Evolutionary conservation across 2,797 vertebrate genomes (phyloP), one percentile per base, ranked within the genome.

Genomic region (Carapus acus): DNA sequence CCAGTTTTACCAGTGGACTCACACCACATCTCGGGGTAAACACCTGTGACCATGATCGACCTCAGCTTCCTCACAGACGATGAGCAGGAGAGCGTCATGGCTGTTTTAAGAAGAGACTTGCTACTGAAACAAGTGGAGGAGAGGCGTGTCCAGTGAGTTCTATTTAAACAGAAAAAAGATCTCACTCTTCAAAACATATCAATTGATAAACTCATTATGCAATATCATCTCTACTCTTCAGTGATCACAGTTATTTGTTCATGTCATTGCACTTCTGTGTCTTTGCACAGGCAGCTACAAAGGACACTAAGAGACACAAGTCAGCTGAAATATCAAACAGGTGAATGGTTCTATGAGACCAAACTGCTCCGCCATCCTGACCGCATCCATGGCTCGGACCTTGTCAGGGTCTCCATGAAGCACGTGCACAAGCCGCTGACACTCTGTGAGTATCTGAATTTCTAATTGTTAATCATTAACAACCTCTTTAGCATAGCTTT

Each of bases 321-420:
- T 52, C 88, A 87, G 65, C 83, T 96, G 12, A 97, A 87, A 83
- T 93, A 91, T 61, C 87, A 97, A 90, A 96, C 89, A 0, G 96
- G 96, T 39, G 93, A 98, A 3, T 98, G 96, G 96, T 98, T 98
- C 86, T 97, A 98, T 6, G 91, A 97, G 77, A 91, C 90, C 19
- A 98, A 96, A 54, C 88, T 89, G 6, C 90, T 81, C 65, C 90
- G 93, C 22, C 94, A 98, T 74, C 86, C 81, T 76, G 92, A 96
- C 24, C 90, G 82, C 63, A 91, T 93, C 63, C 91, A 97, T 0
- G 94, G 92, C 29, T 81, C 92, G 1, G 94, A 97, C 61, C 88
- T 97, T 56, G 89, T 98, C 64, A 83, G 86, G 73, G 90, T 91
- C 19, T 96, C 96, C 21, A 93, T 98, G 74, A 87, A 68, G 33